Base-by-base conservation (phyloP, 2,888 invertebrate species). In the Tolmerus cingulatus region DNA sequence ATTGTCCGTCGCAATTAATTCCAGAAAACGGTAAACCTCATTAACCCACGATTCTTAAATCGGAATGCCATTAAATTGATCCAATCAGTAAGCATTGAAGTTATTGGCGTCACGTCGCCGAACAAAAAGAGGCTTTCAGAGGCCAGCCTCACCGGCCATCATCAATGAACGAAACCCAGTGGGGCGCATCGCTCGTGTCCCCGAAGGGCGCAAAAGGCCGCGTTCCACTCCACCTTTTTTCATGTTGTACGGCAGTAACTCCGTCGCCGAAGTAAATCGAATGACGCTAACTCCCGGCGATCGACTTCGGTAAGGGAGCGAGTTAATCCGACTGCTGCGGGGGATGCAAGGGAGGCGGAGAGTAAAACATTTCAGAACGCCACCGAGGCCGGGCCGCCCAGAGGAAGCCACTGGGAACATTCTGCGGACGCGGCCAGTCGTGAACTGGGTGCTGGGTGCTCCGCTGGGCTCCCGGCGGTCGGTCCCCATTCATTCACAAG, bases 401-500 rank as follows among this genome's bases (percentile, higher is more conserved):
- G 66, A 66, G 9, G 23, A 66, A 27, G 43, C 43, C 27, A 27
- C 23, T 51, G 66, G 27, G 9, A 66, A 27, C 66, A 66, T 66
- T 66, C 23, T 27, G 12, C 66, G 23, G 8, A 66, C 66, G 66
- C 66, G 27, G 27, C 66, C 66, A 66, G 66, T 66, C 66, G 27
- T 66, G 66, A 66, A 66, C 66, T 66, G 66, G 66, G n/a, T 57
- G 57, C 57, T 57, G 57, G 57, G 19, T 27, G 66, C 66, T 55
- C 19, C 55, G 55, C n/a, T 66, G 66, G 66, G 66, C 66, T 7
- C 66, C 66, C 66, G 51, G 51, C 79, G 51, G 51, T 79, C 79
- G 79, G 55, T 79, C 55, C 51, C 27, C 79, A 79, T 79, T 79
- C 79, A 79, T 79, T 79, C 79, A 79, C 79, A 30, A 79, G 79